These are phyloP conservation scores for Poeciliopsis paucimaculata DNA, from an alignment of 2,797 vertebrate species.

Conservation along the genomic window DNA sequence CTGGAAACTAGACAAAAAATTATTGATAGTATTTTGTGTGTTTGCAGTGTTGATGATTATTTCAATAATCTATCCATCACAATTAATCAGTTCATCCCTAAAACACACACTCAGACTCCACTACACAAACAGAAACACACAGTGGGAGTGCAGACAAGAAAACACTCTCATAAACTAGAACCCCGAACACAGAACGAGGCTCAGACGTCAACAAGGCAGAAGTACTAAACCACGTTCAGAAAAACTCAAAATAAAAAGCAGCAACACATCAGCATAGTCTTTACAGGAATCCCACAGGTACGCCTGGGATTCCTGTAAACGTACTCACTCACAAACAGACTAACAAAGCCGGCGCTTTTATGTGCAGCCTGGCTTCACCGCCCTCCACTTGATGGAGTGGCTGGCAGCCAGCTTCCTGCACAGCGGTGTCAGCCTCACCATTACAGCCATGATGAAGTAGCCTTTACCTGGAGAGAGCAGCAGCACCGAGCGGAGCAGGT, in stretches of 20 bases:
- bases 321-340: slow-evolving; percentile 2
- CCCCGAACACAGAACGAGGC: neutral
- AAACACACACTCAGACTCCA: neutral
- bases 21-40: too few species aligned
- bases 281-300: slow-evolving; percentile 28
- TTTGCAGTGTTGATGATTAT: too few species aligned
- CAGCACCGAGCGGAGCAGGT: slow-evolving; percentile 88
- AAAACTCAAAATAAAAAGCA: slow-evolving; percentile 70
- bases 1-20: too few species aligned
- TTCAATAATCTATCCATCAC: too few species aligned
- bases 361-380: slow-evolving; percentile 67
- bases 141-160: slow-evolving; percentile 2
- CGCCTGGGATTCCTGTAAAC: neutral
- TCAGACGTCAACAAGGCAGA: neutral
- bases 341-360: slow-evolving; percentile 43
- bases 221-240: neutral
- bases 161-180: neutral
- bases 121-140: neutral
- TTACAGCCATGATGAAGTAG: slow-evolving; percentile 62
- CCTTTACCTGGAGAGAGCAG: slow-evolving; percentile 84
- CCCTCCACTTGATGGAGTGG: slow-evolving; percentile 61
- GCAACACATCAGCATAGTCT: slow-evolving; percentile 22
- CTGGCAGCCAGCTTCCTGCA: slow-evolving; percentile 67
- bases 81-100: neutral
- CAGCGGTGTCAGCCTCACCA: slow-evolving; percentile 63